These are phyloP conservation scores for Aurelia aurita complex sp. Pacific DNA, from an alignment of 30 jellyfish, hydroid and myxozoan species.

Conservation along the genomic window DNA sequence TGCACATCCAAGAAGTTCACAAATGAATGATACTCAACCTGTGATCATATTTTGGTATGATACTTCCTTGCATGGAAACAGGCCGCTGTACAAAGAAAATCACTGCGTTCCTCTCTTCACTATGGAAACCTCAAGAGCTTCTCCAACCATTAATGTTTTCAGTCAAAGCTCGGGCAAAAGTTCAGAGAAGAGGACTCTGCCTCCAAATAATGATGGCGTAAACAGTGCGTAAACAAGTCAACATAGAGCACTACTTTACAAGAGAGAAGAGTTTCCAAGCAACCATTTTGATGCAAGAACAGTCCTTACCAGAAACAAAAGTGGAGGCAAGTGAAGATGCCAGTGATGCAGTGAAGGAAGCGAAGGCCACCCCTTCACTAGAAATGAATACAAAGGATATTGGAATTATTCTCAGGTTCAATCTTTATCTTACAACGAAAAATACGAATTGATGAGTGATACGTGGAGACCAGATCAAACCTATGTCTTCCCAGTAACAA, in stretches of 20 bases:
- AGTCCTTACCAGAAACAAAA: neutral
- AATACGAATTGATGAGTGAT: slow-evolving; percentile 12
- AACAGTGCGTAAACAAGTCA: neutral
- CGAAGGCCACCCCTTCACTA: neutral
- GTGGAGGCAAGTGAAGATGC: neutral
- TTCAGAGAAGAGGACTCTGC: no score
- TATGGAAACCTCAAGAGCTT: no score
- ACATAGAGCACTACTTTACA: neutral
- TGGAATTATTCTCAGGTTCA: neutral
- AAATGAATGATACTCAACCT: no score
- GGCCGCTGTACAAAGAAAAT: no score
- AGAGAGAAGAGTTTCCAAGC: neutral
- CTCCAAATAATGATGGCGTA: neutral
- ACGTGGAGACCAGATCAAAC: slow-evolving; percentile 22
- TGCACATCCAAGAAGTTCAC: no score
- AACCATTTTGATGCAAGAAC: neutral
- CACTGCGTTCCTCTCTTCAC: no score
- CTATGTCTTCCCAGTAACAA: neutral
- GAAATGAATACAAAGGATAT: neutral
- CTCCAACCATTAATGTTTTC: no score
- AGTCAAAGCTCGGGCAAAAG: no score
- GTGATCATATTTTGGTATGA: no score
- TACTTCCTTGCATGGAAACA: no score
- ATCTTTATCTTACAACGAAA: neutral
- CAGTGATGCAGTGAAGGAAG: neutral